A percentile compares a stretch with the other conserved stretches of the same genome.
phyloP scores from a whole-genome alignment of 2,113 vertebrate species.

The Condylura cristata region DNA sequence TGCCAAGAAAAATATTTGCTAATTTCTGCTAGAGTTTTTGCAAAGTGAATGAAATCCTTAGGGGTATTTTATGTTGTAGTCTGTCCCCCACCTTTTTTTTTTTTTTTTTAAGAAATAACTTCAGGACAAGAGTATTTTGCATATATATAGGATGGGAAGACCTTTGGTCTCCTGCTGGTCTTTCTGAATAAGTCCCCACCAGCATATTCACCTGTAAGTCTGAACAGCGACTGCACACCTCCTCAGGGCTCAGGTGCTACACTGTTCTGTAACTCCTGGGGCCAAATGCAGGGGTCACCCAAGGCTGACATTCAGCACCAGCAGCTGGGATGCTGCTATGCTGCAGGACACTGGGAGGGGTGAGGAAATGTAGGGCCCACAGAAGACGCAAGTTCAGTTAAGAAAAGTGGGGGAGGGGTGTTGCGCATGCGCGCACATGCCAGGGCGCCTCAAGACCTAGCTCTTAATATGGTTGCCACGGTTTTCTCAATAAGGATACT shows the following conservation, averaged over 20 bases:
- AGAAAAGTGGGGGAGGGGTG: not conserved
- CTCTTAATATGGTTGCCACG: rapidly evolving
- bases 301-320: rapidly evolving
- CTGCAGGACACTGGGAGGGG: not conserved
- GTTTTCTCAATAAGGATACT: not conserved
- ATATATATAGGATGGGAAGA: not conserved
- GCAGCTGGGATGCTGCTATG: rapidly evolving
- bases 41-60: not conserved
- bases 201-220: not conserved
- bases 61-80: not conserved
- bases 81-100: not conserved
- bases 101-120: not conserved
- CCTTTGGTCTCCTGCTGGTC: not conserved
- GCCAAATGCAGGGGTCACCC: rapidly evolving
- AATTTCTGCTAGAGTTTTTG: not conserved
- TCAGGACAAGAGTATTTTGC: not conserved
- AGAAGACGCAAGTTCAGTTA: not conserved
- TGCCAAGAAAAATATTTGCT: not conserved
- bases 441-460: not conserved
- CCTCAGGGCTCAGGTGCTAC: rapidly evolving
- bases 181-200: not conserved
- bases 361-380: not conserved
- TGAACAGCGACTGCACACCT: not conserved
- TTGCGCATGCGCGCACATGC: too few relatives aligned
- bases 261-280: not conserved